Percentiles rank a stretch among this genome's conserved stretches.
Conservation (phyloP, 2,888 invertebrate genomes). For the Brenthis daphne region DNA sequence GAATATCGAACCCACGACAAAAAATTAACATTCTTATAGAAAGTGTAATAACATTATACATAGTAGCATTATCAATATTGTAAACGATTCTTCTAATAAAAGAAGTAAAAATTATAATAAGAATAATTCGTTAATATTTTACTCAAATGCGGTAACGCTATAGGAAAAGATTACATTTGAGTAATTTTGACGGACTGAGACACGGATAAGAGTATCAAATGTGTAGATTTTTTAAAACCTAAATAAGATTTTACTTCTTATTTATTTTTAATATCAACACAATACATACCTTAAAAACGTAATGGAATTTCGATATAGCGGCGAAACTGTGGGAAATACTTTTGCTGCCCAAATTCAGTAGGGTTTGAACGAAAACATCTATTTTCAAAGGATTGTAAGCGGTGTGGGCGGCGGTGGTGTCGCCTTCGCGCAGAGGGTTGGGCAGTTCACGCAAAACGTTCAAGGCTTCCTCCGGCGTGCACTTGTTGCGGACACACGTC, state of each 20-base stretch:
- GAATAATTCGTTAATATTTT: too few relatives aligned
- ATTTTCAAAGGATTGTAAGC: slow-evolving; percentile 96
- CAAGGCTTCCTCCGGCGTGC: slow-evolving; percentile 94
- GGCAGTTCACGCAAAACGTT: slow-evolving; percentile 93
- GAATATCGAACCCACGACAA: too few relatives aligned
- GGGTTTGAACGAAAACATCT: slow-evolving; percentile 97
- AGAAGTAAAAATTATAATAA: too few relatives aligned
- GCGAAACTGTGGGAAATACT: slow-evolving; percentile 99
- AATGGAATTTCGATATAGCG: slow-evolving; percentile 98
- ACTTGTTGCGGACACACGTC: slow-evolving; percentile 93
- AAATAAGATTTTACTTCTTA: neutral
- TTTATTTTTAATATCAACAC: neutral
- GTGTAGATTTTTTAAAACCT: too few relatives aligned
- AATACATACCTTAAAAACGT: slow-evolving; percentile 89
- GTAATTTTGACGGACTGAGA: too few relatives aligned
- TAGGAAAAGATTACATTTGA: too few relatives aligned
- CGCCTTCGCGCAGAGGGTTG: slow-evolving; percentile 89
- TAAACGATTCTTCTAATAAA: too few relatives aligned
- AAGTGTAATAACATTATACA: too few relatives aligned
- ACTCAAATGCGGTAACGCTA: too few relatives aligned
- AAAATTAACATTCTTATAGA: too few relatives aligned
- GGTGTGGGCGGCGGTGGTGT: slow-evolving; percentile 83
- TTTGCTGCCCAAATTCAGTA: slow-evolving; percentile 96
- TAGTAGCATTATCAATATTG: too few relatives aligned
- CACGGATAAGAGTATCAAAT: too few relatives aligned